Conservation (phyloP, 2,113 vertebrate genomes). For the Stomatorhinus ivindoensis region DNA sequence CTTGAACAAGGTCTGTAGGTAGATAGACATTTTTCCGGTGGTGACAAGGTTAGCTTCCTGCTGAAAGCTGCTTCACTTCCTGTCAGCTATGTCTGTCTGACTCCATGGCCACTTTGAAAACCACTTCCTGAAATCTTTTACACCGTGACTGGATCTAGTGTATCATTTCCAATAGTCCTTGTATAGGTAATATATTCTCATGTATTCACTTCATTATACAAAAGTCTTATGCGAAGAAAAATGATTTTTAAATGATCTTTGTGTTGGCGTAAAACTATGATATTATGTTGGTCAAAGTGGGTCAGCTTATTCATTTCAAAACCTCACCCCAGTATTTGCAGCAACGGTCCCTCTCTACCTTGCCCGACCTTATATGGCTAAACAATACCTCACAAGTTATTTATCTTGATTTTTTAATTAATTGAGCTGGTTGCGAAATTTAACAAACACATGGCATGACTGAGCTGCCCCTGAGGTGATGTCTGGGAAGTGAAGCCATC, state of each 20-base stretch:
- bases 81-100: slow-evolving; percentile 11
- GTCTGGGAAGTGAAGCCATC: neutral
- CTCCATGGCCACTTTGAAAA: slow-evolving; percentile 16
- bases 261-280: neutral
- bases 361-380: neutral
- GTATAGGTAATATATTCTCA: neutral
- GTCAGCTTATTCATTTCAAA: neutral
- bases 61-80: slow-evolving; percentile 28
- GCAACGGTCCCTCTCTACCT: neutral
- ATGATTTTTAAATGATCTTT: neutral
- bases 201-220: neutral
- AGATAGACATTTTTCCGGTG: neutral
- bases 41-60: slow-evolving; percentile 28
- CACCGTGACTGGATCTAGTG: neutral
- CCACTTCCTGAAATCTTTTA: slow-evolving; percentile 33
- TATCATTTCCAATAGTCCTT: neutral
- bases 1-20: neutral
- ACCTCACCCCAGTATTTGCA: neutral
- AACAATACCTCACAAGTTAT: neutral
- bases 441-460: neutral
- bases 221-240: neutral
- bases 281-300: neutral
- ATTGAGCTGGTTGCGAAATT: neutral
- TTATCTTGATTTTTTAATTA: neutral
- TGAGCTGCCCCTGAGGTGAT: neutral